Evolutionary conservation across 2,888 invertebrate species (phyloP), one percentile per base, ranked within the genome.

Genomic region (Stomorhina lunata): DNA sequence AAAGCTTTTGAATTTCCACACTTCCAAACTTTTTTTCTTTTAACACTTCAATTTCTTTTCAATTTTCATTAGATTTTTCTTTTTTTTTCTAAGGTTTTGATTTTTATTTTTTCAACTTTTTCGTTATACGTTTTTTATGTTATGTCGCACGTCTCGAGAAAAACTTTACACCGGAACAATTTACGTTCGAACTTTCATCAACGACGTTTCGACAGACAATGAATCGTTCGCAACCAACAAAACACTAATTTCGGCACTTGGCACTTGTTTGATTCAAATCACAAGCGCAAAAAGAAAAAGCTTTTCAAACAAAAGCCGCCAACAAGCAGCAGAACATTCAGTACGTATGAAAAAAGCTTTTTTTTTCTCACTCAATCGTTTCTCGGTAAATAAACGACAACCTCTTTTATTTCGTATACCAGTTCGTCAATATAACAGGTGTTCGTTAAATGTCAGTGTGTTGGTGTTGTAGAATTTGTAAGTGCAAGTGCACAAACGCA

Each of bases 151-250:
- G 45, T 55, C 45, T 45, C 43, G 43, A 12, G 15, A 45, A 65
- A n/a, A 34, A 65, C 15, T 34, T n/a, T n/a, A n/a, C 27, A 55
- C 5, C 2, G 29, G 20, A 55, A 43, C 12, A 32, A 25, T 15
- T 32, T 6, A 59, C 20, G 17, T 55, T 63, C 63, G 61, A 71
- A 55, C 53, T 69, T 53, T 63, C 12, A 34, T n/a, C 69, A 63
- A 12, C 77, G 34, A 78, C 69, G 69, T 63, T 78, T 71, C 45
- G 61, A 45, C 27, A 34, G 10, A 45, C 61, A 78, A 78, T 78
- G 63, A 78, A 45, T 45, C 12, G 12, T 17, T 20, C 63, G 17
- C 34, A 17, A 32, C 37, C n/a, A 17, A 5, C 27, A 4, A 12
- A 27, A 45, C 34, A 59, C 17, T 37, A 25, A 61, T 69, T 69